Conservation (phyloP, 2,113 vertebrate genomes). For the Galeopterus variegatus region DNA sequence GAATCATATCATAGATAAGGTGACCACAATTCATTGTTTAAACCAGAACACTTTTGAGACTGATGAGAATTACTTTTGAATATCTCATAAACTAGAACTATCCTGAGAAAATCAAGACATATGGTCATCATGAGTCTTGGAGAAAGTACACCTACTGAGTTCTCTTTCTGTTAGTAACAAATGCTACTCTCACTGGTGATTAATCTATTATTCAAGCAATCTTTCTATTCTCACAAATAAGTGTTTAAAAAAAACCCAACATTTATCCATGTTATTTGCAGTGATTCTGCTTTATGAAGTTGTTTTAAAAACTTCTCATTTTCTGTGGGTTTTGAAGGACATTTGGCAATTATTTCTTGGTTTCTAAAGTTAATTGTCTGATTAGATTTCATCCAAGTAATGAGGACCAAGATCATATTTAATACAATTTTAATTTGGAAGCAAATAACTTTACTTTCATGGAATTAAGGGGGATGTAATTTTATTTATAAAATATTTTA, state of each 20-base stretch:
- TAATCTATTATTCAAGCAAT: neutral
- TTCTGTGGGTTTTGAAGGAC: slow-evolving; percentile 6
- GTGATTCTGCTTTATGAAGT: neutral
- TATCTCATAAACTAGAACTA: neutral
- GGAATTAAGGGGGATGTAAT: neutral
- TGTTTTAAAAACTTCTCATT: slow-evolving; percentile 1
- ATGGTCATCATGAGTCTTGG: neutral
- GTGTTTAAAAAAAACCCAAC: slow-evolving; percentile 8
- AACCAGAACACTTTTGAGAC: neutral
- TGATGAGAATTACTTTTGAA: slow-evolving; percentile 1
- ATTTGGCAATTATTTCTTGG: slow-evolving; percentile 4
- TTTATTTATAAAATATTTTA: slow-evolving; percentile 7
- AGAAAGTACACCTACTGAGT: neutral
- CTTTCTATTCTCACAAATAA: neutral
- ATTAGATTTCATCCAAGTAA: slow-evolving; percentile 28
- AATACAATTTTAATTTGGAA: slow-evolving; percentile 1
- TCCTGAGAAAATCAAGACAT: slow-evolving; percentile 30
- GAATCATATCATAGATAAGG: neutral
- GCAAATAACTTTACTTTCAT: neutral
- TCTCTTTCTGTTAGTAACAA: slow-evolving; percentile 35
- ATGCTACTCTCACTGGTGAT: slow-evolving; percentile 2
- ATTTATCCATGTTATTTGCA: neutral
- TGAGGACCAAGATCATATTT: neutral
- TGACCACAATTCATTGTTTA: neutral
- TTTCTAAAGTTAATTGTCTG: slow-evolving; percentile 8